These are phyloP conservation scores for Coregonus sp. DNA, from an alignment of 2,797 vertebrate genomes.

Conservation along the genomic window DNA sequence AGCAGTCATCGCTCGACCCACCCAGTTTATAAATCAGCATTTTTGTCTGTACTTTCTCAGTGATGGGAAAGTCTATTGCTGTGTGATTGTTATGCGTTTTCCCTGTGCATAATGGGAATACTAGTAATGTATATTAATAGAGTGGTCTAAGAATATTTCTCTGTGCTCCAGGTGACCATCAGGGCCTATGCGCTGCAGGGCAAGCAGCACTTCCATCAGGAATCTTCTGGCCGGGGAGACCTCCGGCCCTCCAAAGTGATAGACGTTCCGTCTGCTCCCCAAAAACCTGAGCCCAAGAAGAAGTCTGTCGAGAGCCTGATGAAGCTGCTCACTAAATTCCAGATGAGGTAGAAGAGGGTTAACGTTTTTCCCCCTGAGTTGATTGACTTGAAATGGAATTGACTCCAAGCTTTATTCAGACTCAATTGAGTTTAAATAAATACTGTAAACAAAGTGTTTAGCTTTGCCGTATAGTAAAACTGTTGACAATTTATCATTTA, in stretches of 20 bases:
- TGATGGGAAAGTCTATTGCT: not conserved
- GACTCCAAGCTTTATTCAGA: not conserved
- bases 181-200: slow-evolving; percentile 60
- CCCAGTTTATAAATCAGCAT: not conserved
- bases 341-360: slow-evolving; percentile 48
- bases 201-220: not conserved
- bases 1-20: too few relatives aligned
- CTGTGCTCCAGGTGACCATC: slow-evolving; percentile 67
- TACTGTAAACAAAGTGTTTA: not conserved
- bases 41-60: not conserved
- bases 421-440: not conserved
- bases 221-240: not conserved
- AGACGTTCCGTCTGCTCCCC: not conserved
- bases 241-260: slow-evolving; percentile 45
- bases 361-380: not conserved
- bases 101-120: not conserved
- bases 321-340: slow-evolving; percentile 49
- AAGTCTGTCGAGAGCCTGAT: slow-evolving; percentile 58
- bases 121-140: not conserved
- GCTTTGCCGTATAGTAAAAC: not conserved
- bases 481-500: not conserved
- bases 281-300: slow-evolving; percentile 25
- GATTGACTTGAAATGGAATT: not conserved
- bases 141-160: not conserved
- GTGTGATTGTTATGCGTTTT: not conserved